A percentile compares a stretch with the other conserved stretches of the same genome.
Conservation (phyloP, 2,888 invertebrate species). For the Helobdella robusta region DNA sequence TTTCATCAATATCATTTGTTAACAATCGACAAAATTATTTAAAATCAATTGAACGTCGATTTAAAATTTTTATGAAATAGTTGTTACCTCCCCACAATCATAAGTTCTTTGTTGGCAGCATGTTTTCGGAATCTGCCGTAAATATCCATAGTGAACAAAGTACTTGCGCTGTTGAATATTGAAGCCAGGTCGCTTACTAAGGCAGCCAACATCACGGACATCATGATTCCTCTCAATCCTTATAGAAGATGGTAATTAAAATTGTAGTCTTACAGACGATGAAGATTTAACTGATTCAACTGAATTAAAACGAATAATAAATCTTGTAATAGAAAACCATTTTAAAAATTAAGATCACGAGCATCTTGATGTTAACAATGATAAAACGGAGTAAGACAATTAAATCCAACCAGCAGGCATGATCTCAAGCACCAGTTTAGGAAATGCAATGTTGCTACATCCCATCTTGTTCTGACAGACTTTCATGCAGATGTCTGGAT, state of each 20-base stretch:
- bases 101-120: slow-evolving; percentile 47
- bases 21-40: background rate
- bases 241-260: slow-evolving; percentile 40
- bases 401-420: slow-evolving; percentile 49
- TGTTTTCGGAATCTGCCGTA: slow-evolving; percentile 49
- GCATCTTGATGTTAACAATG: no score
- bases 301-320: background rate
- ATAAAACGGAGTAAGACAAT: no score
- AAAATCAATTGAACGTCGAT: background rate
- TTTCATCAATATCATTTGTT: background rate
- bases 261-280: background rate
- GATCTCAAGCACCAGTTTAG: slow-evolving; percentile 50
- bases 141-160: slow-evolving; percentile 46
- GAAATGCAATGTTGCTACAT: slow-evolving; percentile 53
- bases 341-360: background rate
- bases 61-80: background rate
- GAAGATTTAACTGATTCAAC: background rate
- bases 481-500: slow-evolving; percentile 47
- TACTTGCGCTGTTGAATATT: slow-evolving; percentile 53
- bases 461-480: slow-evolving; percentile 50
- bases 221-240: slow-evolving; percentile 48
- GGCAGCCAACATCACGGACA: slow-evolving; percentile 55
- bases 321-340: background rate
- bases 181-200: slow-evolving; percentile 54
- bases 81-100: slow-evolving; percentile 51